Percentiles rank a stretch among this genome's conserved stretches.
Conservation (phyloP, 2,113 vertebrate genomes). For the Lates calcarifer region DNA sequence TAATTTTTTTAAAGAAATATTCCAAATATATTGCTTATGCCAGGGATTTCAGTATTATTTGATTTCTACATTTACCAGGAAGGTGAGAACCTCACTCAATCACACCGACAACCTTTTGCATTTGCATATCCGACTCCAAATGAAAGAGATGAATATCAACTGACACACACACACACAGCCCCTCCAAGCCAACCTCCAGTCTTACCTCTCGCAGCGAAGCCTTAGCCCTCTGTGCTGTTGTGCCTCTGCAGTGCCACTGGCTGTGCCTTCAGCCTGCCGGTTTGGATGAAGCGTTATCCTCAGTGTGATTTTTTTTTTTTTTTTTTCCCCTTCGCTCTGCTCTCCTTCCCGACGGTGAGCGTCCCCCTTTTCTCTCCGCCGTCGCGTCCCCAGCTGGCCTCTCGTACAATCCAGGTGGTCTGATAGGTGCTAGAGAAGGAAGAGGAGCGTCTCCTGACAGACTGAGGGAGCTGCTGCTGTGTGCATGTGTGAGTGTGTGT, state of each 20-base stretch:
- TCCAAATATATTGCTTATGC: background rate
- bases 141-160: slow-evolving; percentile 10
- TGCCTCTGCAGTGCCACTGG: slow-evolving; percentile 73
- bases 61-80: background rate
- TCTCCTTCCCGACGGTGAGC: background rate
- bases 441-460: slow-evolving; percentile 66
- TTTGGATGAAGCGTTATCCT: slow-evolving; percentile 66
- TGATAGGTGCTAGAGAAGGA: slow-evolving; percentile 46
- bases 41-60: background rate
- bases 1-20: background rate
- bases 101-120: slow-evolving; percentile 11
- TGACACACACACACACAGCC: slow-evolving; percentile 17
- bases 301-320: slow-evolving; percentile 27
- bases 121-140: slow-evolving; percentile 20
- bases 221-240: slow-evolving; percentile 51
- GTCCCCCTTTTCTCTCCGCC: slow-evolving; percentile 29
- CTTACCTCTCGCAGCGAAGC: slow-evolving; percentile 72
- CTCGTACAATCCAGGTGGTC: slow-evolving; percentile 70
- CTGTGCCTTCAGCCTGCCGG: slow-evolving; percentile 63
- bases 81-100: background rate
- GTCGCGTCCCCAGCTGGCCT: slow-evolving; percentile 58
- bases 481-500: slow-evolving; percentile 19
- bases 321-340: too few species aligned
- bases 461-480: slow-evolving; percentile 67
- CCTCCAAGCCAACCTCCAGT: slow-evolving; percentile 14